A percentile compares a stretch with the other conserved stretches of the same genome.
Conservation (phyloP, 1,140 invertebrate species). For the Ganaspis sp. region DNA sequence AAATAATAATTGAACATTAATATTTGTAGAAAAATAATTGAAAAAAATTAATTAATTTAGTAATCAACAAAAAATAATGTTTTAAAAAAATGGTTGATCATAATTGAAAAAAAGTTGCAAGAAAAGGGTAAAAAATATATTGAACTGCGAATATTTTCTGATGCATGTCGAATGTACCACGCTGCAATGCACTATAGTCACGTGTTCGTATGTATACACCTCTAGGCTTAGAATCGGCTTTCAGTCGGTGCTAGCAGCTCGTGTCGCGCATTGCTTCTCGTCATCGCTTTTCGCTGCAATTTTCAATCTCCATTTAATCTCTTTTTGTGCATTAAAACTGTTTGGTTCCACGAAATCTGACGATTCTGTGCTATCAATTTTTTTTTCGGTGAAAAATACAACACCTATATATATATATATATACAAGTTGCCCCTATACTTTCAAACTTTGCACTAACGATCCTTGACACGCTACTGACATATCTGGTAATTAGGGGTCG, state of each 20-base stretch:
- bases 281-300: conserved; percentile 31
- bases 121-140: not conserved
- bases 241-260: conserved; percentile 44
- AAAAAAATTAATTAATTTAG: too few species aligned
- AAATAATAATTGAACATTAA: too few species aligned
- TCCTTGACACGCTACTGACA: conserved; percentile 22
- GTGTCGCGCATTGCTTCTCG: conserved; percentile 32
- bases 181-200: conserved; percentile 51
- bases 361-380: not conserved
- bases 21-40: too few species aligned
- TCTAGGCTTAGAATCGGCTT: conserved; percentile 44
- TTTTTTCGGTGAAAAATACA: not conserved
- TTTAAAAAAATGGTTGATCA: too few species aligned
- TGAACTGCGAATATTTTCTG: not conserved
- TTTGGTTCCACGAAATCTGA: not conserved
- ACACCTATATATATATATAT: too few species aligned
- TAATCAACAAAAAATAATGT: too few species aligned
- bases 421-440: not conserved
- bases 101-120: too few species aligned
- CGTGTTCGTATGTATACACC: conserved; percentile 47
- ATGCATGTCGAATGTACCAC: conserved; percentile 8
- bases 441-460: not conserved
- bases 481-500: not conserved
- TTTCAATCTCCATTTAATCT: conserved; percentile 29
- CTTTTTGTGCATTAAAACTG: not conserved